Conservation (phyloP, 2,797 vertebrate genomes). For the Vipera ursinii region DNA sequence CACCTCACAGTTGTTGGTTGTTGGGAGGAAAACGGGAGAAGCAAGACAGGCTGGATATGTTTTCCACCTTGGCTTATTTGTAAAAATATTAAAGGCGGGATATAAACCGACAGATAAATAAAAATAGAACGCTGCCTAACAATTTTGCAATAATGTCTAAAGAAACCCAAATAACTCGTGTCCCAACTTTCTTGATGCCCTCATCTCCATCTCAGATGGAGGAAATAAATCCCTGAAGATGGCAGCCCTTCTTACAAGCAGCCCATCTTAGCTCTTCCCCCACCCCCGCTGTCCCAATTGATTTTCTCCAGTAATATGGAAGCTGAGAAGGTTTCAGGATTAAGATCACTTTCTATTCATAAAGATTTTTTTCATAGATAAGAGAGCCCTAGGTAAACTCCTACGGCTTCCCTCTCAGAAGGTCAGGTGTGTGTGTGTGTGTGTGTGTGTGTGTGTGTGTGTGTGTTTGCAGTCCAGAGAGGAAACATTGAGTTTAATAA, state of each 20-base stretch:
- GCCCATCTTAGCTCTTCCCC: conserved; percentile 16
- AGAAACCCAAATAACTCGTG: conserved; percentile 29
- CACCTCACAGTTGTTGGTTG: too few relatives aligned
- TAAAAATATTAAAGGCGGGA: too few relatives aligned
- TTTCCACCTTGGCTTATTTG: background rate
- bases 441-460: too few relatives aligned
- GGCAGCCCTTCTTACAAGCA: conserved; percentile 23
- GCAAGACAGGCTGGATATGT: background rate
- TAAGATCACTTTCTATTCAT: conserved; percentile 52
- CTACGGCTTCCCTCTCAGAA: conserved; percentile 46
- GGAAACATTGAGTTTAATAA: conserved; percentile 45
- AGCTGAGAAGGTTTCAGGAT: conserved; percentile 37
- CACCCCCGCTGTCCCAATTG: background rate
- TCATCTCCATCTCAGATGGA: background rate
- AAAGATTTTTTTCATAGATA: conserved; percentile 54
- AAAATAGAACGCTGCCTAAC: background rate
- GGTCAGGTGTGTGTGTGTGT: conserved; percentile 25
- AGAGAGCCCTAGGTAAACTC: conserved; percentile 34
- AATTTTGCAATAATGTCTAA: background rate
- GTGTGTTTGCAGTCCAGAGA: conserved; percentile 15
- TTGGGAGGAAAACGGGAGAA: background rate
- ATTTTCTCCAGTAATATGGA: conserved; percentile 44
- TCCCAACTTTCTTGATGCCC: background rate
- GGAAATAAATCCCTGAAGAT: conserved; percentile 16
- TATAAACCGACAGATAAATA: background rate